Base-by-base conservation (phyloP, 2,888 invertebrate species). In the Ischnus inquisitorius region DNA sequence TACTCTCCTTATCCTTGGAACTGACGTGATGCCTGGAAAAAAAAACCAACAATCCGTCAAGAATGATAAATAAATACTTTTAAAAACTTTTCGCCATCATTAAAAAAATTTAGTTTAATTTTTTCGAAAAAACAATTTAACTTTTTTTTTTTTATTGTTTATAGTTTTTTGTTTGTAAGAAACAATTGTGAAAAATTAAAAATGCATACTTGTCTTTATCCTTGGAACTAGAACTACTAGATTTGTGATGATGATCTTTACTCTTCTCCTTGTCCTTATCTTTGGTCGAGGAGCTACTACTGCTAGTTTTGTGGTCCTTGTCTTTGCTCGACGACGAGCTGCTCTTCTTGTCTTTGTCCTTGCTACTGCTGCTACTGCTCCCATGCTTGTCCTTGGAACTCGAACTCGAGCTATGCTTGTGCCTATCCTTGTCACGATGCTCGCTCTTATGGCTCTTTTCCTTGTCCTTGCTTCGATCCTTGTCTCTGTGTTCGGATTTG, bases 391-490 rank as follows among this genome's bases (percentile, higher is more conserved):
- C 93, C 86, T 95, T 94, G 79, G 93, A 92, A 87, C 92, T 92
- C 1, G 86, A 85, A 54, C 82, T 82, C 2, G 92, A 92, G 79
- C 92, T 92, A 75, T 92, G 92, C 82, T 90, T 92, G 68, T 93
- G 92, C 39, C 89, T 88, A 8, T 92, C 91, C 91, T 95, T 95
- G 90, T 96, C 96, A 85, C 96, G 95, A 91, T 96, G 95, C 81
- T 93, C 94, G 71, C 93, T 93, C 87, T 93, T 94, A 76, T 93
- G 93, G 82, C 92, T 93, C 75, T 87, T 92, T 28, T 94, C 93
- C 90, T 96, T 96, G 90, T 96, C 96, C 90, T 95, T 96, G 86
- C 89, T 92, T 78, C 95, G 94, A 80, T 95, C 95, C 83, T 93
- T 93, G 79, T 93, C 93, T 86, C 94, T 94, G 85, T 94, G 93